Evolutionary conservation across 2,797 vertebrate genomes (phyloP), one percentile per base, ranked within the genome.

Genomic region (Gallinago nigripennis): DNA sequence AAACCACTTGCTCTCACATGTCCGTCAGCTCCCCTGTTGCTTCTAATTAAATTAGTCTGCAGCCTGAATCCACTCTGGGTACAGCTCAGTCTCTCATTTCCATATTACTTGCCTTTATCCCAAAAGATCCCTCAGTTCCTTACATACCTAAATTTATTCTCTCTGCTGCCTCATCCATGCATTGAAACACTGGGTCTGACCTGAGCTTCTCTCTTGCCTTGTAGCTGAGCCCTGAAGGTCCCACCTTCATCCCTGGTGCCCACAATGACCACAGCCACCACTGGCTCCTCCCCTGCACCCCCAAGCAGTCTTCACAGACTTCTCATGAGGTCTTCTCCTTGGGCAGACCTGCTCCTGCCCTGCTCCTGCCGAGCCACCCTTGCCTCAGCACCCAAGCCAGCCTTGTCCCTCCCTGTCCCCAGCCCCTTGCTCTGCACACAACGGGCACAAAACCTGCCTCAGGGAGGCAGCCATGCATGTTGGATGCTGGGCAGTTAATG

Each of bases 391-490:
- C 23, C 37, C 37, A 39, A 53, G 30, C 30, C 64, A 61, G 23
- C 14, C 46, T 61, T 0, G 0, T 21, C 43, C 21, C 23, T 41
- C 43, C 2, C 0, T 5, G 6, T 50, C n/a, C 28, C 16, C 53
- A 76, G 21, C 16, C 37, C 30, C 51, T 45, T 37, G 33, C 3
- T 19, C 18, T 51, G 33, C 53, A 15, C n/a, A 33, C 4, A 1
- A 1, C 9, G 5, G 6, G 2, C 43, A 53, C 35, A 39, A 39
- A 39, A 50, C 15, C 27, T 72, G n/a, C 8, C 10, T 54, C 2
- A 3, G 8, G 9, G 6, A 63, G 31, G 43, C 0, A 6, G 43
- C 17, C 30, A 6, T 2, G 8, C 24, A 19, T 0, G 0, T 24
- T 12, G 4, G 20, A 18, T 2, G 3, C 16, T 35, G 24, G 43